Evolutionary conservation across 2,888 invertebrate species (phyloP), one percentile per base, ranked within the genome.

Genomic region (Clepsis dumicolana): DNA sequence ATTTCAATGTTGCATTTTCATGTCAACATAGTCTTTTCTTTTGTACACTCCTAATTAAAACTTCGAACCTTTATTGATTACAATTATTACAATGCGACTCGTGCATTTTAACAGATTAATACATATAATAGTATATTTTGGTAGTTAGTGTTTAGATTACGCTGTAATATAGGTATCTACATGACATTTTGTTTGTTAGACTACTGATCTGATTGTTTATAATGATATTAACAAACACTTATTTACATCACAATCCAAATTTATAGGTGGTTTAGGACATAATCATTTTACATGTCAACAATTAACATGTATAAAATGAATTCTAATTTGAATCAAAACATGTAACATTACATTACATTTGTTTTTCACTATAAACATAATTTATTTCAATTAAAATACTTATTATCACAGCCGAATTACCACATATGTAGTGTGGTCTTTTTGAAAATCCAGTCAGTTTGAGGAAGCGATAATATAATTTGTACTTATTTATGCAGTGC

Each of bases 21-120:
- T 90, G 85, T 86, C 88, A 90, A 91, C 88, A 90, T 85, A 85
- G 83, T 50, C 25, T 67, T 52, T 38, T 54, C 24, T 56, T 12
- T 0, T 54, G 14, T 41, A 35, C 21, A 61, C 27, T 12, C 24
- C 4, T 16, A 38, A 21, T 21, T 2, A 18, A 35, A 12, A n/a
- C n/a, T n/a, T 35, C 12, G 3, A 35, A 10, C 12, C 29, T 29
- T 29, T 29, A 10, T 18, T 16, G 44, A 44, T n/a, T 38, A n/a
- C n/a, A 44, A 18, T 18, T 16, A 8, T 0, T 0, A 1, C 7
- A 7, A 41, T 4, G 8, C 12, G 1, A 10, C 3, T 10, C 5
- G 8, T 35, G 12, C 35, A 8, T 35, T 1, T 35, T 7, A 35
- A 4, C 29, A 35, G 35, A 44, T 10, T 44, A 7, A 44, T 44